Percentiles rank a stretch among this genome's conserved stretches.
Conservation (phyloP, 2,113 vertebrate genomes). For the Anser brachyrhynchus region DNA sequence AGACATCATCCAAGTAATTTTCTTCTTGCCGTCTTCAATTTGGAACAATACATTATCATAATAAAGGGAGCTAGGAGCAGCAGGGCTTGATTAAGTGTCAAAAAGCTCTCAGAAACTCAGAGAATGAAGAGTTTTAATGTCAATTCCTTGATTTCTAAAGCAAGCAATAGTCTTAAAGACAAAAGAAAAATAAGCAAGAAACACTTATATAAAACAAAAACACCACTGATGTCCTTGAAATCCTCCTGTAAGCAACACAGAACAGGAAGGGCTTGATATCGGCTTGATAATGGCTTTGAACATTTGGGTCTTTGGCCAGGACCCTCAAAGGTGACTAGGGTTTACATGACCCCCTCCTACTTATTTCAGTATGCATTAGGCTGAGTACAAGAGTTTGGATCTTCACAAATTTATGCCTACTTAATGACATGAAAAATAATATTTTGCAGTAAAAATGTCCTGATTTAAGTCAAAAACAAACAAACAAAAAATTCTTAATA, state of each 20-base stretch:
- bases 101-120: background rate
- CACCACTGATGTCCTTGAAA: background rate
- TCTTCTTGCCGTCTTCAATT: constrained; percentile 25
- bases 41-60: constrained; percentile 29
- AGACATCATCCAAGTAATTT: constrained; percentile 31
- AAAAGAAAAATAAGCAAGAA: background rate
- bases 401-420: background rate
- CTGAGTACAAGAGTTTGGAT: background rate
- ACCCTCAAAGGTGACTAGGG: background rate
- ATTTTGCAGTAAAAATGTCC: background rate
- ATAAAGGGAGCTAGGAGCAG: constrained; percentile 17
- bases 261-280: background rate
- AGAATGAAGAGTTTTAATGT: background rate
- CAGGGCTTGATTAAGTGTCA: constrained; percentile 19
- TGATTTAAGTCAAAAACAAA: background rate
- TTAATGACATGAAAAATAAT: background rate
- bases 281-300: background rate
- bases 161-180: background rate
- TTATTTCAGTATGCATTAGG: background rate
- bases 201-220: background rate
- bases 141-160: background rate
- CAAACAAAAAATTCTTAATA: background rate
- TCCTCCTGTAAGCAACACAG: fast-evolving
- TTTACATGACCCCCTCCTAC: background rate
- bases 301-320: background rate